These are phyloP conservation scores for Anhinga anhinga DNA, from an alignment of 2,113 vertebrate species.

Conservation along the genomic window DNA sequence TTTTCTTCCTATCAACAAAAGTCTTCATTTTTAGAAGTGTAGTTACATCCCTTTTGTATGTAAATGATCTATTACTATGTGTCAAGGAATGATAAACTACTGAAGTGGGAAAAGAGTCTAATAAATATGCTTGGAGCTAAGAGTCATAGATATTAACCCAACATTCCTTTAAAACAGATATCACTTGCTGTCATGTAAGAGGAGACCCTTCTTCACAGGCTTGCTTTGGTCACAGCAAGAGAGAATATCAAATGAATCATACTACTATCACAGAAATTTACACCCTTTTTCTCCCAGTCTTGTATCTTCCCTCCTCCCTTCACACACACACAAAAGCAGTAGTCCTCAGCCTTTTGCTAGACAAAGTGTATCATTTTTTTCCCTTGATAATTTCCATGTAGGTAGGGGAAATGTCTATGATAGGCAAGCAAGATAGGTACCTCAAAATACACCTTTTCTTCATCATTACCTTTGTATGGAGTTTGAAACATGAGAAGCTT, in stretches of 20 bases:
- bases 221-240: neutral
- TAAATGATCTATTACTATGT: neutral
- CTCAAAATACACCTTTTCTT: neutral
- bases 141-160: neutral
- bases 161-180: neutral
- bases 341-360: neutral
- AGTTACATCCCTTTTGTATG: neutral
- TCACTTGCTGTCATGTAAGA: neutral
- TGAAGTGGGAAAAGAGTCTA: neutral
- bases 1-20: neutral
- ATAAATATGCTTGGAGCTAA: neutral
- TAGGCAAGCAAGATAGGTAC: neutral
- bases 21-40: neutral
- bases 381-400: neutral
- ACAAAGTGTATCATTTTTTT: neutral
- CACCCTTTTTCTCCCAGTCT: neutral
- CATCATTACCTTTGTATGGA: neutral
- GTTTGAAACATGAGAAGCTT: neutral
- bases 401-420: neutral
- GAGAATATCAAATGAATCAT: neutral
- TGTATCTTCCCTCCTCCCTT: neutral
- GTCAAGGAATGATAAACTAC: neutral
- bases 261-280: neutral
- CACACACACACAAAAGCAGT: neutral
- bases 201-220: neutral